A percentile compares a stretch with the other conserved stretches of the same genome.
Conservation (phyloP, 1,140 invertebrate genomes). For the Leptinotarsa defecta region DNA sequence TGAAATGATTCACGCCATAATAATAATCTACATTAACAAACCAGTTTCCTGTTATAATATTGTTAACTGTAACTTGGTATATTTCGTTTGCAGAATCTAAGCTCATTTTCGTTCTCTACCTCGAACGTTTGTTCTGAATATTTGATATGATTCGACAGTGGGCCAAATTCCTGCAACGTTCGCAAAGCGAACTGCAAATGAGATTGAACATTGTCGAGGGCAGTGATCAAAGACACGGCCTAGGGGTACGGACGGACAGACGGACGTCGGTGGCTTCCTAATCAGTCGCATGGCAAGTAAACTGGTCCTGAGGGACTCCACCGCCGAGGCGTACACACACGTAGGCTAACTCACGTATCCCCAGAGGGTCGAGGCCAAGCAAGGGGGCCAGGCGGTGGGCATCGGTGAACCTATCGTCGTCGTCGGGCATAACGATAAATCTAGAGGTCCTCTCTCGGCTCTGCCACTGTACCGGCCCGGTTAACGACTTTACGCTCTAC, state of each 20-base stretch:
- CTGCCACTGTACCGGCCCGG: slow-evolving; percentile 22
- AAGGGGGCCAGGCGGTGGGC: slow-evolving; percentile 12
- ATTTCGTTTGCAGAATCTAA: too few species aligned
- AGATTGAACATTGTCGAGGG: slow-evolving; percentile 14
- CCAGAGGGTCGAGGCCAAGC: slow-evolving; percentile 34
- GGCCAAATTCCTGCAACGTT: not conserved
- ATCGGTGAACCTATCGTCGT: slow-evolving; percentile 44
- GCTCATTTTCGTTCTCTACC: too few species aligned
- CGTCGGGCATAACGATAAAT: slow-evolving; percentile 52
- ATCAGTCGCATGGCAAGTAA: slow-evolving; percentile 55
- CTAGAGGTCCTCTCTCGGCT: slow-evolving; percentile 29
- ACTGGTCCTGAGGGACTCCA: slow-evolving; percentile 47
- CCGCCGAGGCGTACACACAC: slow-evolving; percentile 38
- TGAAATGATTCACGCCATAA: too few species aligned
- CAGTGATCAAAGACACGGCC: slow-evolving; percentile 22
- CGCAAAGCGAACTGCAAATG: slow-evolving; percentile 14
- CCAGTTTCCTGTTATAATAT: too few species aligned
- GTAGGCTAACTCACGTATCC: slow-evolving; percentile 54
- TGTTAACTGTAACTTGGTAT: too few species aligned
- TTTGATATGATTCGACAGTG: not conserved
- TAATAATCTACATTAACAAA: too few species aligned
- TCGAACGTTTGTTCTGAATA: too few species aligned
- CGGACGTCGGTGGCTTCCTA: slow-evolving; percentile 44
- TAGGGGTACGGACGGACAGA: slow-evolving; percentile 11
- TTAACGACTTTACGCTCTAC: slow-evolving; percentile 46